Evolutionary conservation across 2,113 vertebrate species (phyloP).

Genomic region (Macrotus californicus): DNA sequence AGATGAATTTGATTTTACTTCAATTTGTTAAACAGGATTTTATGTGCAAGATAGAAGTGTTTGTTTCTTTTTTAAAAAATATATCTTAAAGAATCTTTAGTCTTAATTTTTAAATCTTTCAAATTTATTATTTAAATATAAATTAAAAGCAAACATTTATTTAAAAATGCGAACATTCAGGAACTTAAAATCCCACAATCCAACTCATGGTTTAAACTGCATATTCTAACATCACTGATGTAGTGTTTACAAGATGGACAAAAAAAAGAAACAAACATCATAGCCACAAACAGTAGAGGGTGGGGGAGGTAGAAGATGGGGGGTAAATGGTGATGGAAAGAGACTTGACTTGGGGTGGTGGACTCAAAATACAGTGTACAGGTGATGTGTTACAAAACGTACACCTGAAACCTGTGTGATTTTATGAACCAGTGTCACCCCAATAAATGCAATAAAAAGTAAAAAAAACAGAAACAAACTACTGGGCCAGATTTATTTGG

Average conservation of each 20-base stretch:
- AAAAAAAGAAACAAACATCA: not conserved
- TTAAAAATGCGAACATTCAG: not conserved
- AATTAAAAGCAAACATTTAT: not conserved
- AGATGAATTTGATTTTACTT: conserved; percentile 14
- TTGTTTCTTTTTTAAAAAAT: not conserved
- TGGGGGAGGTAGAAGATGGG: not conserved
- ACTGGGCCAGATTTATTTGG: not conserved
- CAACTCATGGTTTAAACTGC: not conserved
- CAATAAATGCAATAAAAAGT: not conserved
- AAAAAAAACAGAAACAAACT: not conserved
- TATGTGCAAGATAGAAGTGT: not conserved
- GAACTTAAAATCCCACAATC: not conserved
- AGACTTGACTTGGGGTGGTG: not conserved
- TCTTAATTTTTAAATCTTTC: conserved; percentile 23
- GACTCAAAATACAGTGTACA: not conserved
- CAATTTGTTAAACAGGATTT: not conserved
- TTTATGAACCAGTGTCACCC: not conserved
- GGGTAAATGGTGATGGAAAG: not conserved
- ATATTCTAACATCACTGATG: not conserved
- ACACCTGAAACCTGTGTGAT: not conserved
- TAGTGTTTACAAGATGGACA: not conserved
- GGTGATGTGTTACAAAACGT: not conserved
- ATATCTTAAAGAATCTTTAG: not conserved
- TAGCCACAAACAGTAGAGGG: not conserved
- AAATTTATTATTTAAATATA: not conserved